A percentile compares a stretch with the other conserved stretches of the same genome.
Conservation (phyloP, 1,140 invertebrate species). For the Drosophila kepulauana region DNA sequence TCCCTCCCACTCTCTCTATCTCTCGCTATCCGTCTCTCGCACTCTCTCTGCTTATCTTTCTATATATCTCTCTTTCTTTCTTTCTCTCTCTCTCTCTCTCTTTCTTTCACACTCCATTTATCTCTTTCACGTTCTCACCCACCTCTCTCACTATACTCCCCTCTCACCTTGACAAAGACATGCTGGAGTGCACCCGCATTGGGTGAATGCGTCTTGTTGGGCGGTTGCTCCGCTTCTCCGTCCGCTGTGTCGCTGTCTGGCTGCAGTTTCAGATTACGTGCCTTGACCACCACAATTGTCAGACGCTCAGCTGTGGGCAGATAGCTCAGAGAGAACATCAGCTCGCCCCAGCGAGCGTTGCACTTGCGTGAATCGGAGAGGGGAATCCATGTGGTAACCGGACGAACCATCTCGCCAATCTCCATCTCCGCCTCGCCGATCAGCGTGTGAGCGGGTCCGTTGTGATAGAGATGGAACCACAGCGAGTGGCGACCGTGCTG, state of each 20-base stretch:
- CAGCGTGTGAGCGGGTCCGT: constrained; percentile 78
- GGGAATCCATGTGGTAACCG: constrained; percentile 86
- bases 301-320: constrained; percentile 92
- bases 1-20: too few species aligned
- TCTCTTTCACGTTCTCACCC: too few species aligned
- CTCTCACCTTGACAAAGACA: constrained; percentile 76
- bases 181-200: constrained; percentile 54
- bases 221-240: constrained; percentile 73
- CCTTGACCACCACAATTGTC: constrained; percentile 93
- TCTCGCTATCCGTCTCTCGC: too few species aligned
- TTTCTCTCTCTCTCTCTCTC: too few species aligned
- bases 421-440: constrained; percentile 86
- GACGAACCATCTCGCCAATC: constrained; percentile 85
- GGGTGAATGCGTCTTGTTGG: constrained; percentile 87
- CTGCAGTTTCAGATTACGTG: constrained; percentile 89
- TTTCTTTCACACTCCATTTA: too few species aligned
- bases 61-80: too few species aligned
- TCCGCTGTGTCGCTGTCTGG: constrained; percentile 72
- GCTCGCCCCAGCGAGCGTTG: constrained; percentile 89
- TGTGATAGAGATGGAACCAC: constrained; percentile 85
- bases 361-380: constrained; percentile 86
- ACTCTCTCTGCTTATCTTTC: too few species aligned
- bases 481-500: constrained; percentile 77
- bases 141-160: neutral
- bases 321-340: constrained; percentile 94